These are phyloP conservation scores for Caenorhabditis latens DNA, from an alignment of 1,140 invertebrate species.

Conservation along the genomic window DNA sequence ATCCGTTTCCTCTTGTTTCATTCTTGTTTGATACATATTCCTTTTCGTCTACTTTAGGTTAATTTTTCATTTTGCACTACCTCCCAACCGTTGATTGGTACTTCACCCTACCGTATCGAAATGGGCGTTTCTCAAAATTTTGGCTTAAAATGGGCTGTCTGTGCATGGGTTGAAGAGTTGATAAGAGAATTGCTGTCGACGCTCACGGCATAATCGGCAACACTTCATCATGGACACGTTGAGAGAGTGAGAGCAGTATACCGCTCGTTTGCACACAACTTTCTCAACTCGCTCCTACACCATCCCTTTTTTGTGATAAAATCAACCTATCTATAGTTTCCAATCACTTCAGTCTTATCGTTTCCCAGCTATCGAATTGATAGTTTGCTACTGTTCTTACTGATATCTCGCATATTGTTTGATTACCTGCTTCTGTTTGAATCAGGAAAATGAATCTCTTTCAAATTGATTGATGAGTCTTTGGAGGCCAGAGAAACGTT, in stretches of 20 bases:
- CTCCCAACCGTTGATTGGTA: not conserved
- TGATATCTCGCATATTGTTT: slow-evolving; percentile 27
- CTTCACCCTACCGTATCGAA: not conserved
- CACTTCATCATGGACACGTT: not conserved
- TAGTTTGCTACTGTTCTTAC: slow-evolving; percentile 7
- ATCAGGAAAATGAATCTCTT: too few relatives aligned
- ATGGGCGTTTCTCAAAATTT: not conserved
- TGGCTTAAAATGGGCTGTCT: slow-evolving; percentile 22
- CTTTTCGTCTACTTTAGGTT: not conserved
- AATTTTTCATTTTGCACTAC: too few relatives aligned
- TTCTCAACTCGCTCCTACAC: not conserved
- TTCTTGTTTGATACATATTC: not conserved
- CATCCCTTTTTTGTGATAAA: slow-evolving; percentile 46
- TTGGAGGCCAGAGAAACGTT: too few relatives aligned
- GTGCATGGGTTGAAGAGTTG: not conserved
- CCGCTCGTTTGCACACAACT: slow-evolving; percentile 6
- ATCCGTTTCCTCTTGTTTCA: too few relatives aligned
- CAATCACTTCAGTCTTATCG: slow-evolving; percentile 50
- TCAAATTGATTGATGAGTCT: too few relatives aligned
- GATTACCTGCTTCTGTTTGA: not conserved
- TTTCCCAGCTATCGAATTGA: not conserved
- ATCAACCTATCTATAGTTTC: slow-evolving; percentile 45
- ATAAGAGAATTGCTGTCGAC: not conserved
- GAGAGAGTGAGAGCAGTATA: not conserved
- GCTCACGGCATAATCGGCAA: slow-evolving; percentile 35